Evolutionary conservation across 2,797 vertebrate genomes (phyloP).

Genomic region (Siniperca undulata): DNA sequence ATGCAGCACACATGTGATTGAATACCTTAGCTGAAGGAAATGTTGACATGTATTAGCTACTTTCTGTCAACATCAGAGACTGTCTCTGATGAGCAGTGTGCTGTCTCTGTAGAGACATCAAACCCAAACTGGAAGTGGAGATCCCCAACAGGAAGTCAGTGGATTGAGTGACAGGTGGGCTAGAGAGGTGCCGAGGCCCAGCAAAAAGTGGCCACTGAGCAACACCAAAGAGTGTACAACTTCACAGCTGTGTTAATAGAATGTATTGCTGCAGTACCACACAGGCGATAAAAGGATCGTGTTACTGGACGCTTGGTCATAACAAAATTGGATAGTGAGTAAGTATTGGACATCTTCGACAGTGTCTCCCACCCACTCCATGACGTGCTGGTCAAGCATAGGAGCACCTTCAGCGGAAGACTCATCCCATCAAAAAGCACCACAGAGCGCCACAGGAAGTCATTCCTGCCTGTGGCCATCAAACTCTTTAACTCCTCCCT

Average conservation of each 20-base stretch:
- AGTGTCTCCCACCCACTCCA: no score
- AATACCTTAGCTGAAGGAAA: constrained; percentile 31
- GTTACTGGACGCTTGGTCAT: background rate
- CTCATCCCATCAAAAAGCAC: no score
- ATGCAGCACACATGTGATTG: constrained; percentile 29
- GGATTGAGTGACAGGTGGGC: constrained; percentile 29
- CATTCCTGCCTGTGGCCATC: no score
- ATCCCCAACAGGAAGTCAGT: constrained; percentile 42
- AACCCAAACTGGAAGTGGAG: constrained; percentile 54
- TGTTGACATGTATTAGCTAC: constrained; percentile 49
- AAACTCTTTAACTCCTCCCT: no score
- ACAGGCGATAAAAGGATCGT: constrained; percentile 3
- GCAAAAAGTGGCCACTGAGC: constrained; percentile 3
- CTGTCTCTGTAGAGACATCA: constrained; percentile 21
- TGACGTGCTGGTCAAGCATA: no score
- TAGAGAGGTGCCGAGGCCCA: background rate
- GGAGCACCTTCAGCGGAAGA: no score
- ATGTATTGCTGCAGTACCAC: background rate
- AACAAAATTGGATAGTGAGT: background rate
- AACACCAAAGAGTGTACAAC: background rate
- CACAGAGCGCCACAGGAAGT: no score
- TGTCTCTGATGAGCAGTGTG: constrained; percentile 36
- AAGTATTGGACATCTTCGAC: background rate
- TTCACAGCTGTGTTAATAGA: constrained; percentile 6
- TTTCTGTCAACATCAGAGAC: constrained; percentile 54